Conservation (phyloP, 2,888 invertebrate species). For the Lasius fuliginosus region DNA sequence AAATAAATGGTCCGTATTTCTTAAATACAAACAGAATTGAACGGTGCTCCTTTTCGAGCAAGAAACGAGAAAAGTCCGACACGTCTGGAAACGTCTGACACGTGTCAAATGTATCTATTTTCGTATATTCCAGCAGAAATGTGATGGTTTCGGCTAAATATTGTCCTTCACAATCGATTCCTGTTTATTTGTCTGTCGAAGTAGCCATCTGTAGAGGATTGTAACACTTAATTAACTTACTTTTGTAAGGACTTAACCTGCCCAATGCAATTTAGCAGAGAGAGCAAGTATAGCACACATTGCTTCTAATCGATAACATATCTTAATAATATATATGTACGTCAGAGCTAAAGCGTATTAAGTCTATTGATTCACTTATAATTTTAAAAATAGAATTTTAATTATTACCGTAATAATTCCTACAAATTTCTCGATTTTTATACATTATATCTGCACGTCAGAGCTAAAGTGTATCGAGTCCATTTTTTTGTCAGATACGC, state of each 20-base stretch:
- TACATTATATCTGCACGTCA: too few species aligned
- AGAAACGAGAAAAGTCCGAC: neutral
- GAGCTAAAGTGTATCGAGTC: too few species aligned
- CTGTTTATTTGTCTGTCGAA: neutral
- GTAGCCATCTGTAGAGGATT: neutral
- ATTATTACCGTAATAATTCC: too few species aligned
- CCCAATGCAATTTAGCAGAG: neutral
- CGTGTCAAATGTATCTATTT: neutral
- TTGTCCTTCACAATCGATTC: neutral
- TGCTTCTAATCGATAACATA: neutral
- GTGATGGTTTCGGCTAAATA: neutral
- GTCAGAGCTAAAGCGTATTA: too few species aligned
- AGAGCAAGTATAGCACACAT: neutral
- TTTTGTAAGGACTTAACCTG: neutral
- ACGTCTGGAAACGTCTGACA: neutral
- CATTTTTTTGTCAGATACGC: too few species aligned
- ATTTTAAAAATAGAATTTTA: too few species aligned
- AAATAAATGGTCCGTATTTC: neutral
- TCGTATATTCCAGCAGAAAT: neutral
- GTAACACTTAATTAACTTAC: conserved; percentile 3
- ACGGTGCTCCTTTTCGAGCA: neutral
- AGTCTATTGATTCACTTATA: too few species aligned
- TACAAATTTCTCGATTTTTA: too few species aligned
- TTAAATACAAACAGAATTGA: neutral
- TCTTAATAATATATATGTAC: neutral